Percentiles rank a stretch among this genome's conserved stretches.
Evolutionary conservation across 2,888 invertebrate genomes (phyloP).

Genomic region (Cheilosia soror): DNA sequence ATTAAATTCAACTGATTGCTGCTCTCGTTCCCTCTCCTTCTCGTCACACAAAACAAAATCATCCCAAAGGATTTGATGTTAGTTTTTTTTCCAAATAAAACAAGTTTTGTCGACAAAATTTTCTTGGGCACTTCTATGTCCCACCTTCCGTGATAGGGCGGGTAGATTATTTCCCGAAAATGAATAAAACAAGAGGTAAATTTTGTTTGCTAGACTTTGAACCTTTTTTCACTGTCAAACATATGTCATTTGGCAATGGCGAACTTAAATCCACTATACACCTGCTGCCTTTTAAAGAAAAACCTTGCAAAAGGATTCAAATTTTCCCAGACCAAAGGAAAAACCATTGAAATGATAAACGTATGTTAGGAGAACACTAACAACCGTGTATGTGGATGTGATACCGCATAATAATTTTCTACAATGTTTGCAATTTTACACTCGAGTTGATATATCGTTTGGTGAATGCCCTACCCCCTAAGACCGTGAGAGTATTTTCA

Average conservation of each 20-base stretch:
- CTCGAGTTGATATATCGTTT: slow-evolving; percentile 64
- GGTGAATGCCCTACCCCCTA: slow-evolving; percentile 8
- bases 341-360: neutral
- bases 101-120: neutral
- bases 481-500: slow-evolving; percentile 20
- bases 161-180: neutral
- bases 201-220: slow-evolving; percentile 1
- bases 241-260: slow-evolving; percentile 24
- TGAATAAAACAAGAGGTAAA: slow-evolving; percentile 36
- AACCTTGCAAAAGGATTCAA: slow-evolving; percentile 4
- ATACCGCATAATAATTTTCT: slow-evolving; percentile 71
- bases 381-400: slow-evolving; percentile 56
- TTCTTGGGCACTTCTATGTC: neutral
- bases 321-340: slow-evolving; percentile 4
- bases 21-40: too few species aligned
- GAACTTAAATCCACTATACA: neutral
- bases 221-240: slow-evolving; percentile 18
- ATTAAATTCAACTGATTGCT: too few species aligned
- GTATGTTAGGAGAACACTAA: neutral
- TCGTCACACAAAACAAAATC: too few species aligned
- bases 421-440: slow-evolving; percentile 69
- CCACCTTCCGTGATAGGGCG: neutral
- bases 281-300: neutral
- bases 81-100: neutral
- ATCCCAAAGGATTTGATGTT: too few species aligned